phyloP scores from a whole-genome alignment of 2,888 invertebrate genomes.

The Orchesellides sinensis region DNA sequence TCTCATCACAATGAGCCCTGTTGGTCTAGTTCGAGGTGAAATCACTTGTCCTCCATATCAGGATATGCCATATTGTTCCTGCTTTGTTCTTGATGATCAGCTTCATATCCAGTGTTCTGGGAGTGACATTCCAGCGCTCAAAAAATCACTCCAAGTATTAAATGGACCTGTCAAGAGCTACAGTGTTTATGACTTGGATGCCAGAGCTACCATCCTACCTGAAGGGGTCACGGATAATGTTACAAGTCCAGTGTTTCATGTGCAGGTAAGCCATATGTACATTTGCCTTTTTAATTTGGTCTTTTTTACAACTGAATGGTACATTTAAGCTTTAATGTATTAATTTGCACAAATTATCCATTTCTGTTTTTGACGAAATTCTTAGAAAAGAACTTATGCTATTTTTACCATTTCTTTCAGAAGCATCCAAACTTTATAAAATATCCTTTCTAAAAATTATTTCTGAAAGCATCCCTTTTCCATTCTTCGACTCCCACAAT shows the following conservation, averaged over 20 bases:
- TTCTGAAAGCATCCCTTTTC: too few relatives aligned
- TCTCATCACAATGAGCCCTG: constrained; percentile 45
- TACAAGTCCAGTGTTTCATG: constrained; percentile 82
- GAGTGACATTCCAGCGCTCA: constrained; percentile 73
- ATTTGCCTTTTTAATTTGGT: too few relatives aligned
- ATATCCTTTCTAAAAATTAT: too few relatives aligned
- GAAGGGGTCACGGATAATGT: constrained; percentile 86
- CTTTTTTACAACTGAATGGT: too few relatives aligned
- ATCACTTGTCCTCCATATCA: constrained; percentile 75
- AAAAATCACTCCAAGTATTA: constrained; percentile 73
- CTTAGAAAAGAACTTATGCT: too few relatives aligned
- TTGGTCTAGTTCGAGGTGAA: constrained; percentile 64
- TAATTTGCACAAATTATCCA: too few relatives aligned
- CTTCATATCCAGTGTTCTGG: constrained; percentile 71
- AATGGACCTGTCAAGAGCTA: constrained; percentile 84
- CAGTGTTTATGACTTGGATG: constrained; percentile 92
- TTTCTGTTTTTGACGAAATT: too few relatives aligned
- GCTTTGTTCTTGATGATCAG: constrained; percentile 92
- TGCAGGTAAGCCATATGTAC: constrained; percentile 79
- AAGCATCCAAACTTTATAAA: too few relatives aligned
- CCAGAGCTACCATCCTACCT: constrained; percentile 86
- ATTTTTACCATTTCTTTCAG: too few relatives aligned
- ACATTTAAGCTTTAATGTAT: too few relatives aligned
- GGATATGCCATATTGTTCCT: constrained; percentile 82
- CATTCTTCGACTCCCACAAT: too few relatives aligned